Conservation (phyloP, 2,113 vertebrate genomes). For the Ceyx margarethae region DNA sequence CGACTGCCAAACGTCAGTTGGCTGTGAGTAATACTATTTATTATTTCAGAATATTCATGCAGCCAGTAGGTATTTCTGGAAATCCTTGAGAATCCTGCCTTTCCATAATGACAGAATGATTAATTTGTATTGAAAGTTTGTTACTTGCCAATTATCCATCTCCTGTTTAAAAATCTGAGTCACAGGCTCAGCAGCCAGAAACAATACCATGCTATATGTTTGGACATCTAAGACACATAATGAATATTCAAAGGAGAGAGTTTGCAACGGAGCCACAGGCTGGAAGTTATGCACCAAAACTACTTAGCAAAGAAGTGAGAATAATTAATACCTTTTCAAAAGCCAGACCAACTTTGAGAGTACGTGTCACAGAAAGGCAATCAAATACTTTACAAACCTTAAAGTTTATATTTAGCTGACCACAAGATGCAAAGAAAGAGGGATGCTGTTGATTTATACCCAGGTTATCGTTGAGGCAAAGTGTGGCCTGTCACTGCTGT, state of each 20-base stretch:
- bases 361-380: background rate
- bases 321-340: conserved; percentile 3
- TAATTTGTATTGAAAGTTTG: conserved; percentile 44
- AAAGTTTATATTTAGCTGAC: background rate
- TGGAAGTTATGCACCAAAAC: background rate
- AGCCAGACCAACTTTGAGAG: background rate
- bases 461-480: background rate
- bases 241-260: conserved; percentile 14
- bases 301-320: background rate
- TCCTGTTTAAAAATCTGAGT: conserved; percentile 40
- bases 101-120: conserved; percentile 24
- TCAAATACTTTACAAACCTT: background rate
- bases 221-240: background rate
- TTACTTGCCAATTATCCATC: conserved; percentile 23
- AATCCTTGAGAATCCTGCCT: conserved; percentile 26
- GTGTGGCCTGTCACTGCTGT: conserved; percentile 55
- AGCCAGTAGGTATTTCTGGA: conserved; percentile 44
- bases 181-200: conserved; percentile 1
- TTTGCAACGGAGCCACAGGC: background rate
- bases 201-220: conserved; percentile 23
- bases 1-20: conserved; percentile 28
- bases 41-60: conserved; percentile 51
- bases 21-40: conserved; percentile 22
- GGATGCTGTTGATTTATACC: conserved; percentile 67
- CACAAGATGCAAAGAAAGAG: background rate